Evolutionary conservation across 2,888 invertebrate species (phyloP), one percentile per base, ranked within the genome.

Genomic region (Alloscopus bannaensis): DNA sequence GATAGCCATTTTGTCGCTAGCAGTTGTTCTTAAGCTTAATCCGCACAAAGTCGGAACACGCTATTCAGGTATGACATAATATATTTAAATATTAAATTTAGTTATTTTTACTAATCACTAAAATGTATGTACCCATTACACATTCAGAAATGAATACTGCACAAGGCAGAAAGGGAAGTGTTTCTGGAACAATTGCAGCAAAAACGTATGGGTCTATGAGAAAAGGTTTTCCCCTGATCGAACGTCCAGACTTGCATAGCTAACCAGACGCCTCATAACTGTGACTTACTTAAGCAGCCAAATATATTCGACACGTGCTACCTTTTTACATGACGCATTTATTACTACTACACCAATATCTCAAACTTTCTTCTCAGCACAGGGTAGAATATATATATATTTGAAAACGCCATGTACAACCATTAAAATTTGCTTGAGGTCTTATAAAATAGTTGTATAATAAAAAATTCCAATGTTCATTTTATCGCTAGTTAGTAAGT

Each of bases 1-100:
- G 1, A 62, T 81, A n/a, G 72, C 81, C 2, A 69, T 81, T 24
- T 22, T 78, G 13, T 81, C 81, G 0, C 31, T 81, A 16, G 81
- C 73, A 0, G 57, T 81, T 3, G 70, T 81, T 20, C 69, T 81
- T 52, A 69, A 66, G 20, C 65, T 81, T 1, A 73, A 78, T 20
- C 73, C 69, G 18, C 45, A 50, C 24, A 78, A 55, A 50, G 68
- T 81, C n/a, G 78, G 78, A 22, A 75, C 68, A 13, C 52, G 81
- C n/a, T 73, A 70, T n/a, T 81, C 81, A 66, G 81, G 81, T 81
- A 47, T 47, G 11, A 47, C 47, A 36, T 13, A 13, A 36, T 36
- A 36, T 36, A 36, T 6, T 36, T 8, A 8, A 36, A 36, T 13
- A 18, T n/a, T 62, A 11, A 22, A 20, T 66, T 20, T 4, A 22